Base-by-base conservation (phyloP, 2,888 invertebrate species). In the Drosophila neonasuta region DNA sequence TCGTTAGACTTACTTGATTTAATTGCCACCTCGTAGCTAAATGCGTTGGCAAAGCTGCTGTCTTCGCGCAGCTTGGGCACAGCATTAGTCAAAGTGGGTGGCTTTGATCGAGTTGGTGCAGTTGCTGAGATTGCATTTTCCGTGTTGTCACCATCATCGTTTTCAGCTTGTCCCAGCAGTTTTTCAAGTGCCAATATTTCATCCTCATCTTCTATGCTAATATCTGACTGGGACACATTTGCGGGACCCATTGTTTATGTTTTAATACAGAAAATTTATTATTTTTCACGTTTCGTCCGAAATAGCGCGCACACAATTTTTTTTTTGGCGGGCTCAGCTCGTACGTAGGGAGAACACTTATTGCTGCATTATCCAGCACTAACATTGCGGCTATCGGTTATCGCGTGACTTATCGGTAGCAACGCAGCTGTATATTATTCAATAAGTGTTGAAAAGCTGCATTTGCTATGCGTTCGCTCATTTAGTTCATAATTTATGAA, bases 151-250 rank as follows among this genome's bases (percentile, higher is more conserved):
- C 52, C 77, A 34, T 74, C 77, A 15, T 86, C 78, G 3, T 85
- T 85, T 36, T 85, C 87, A 3, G 77, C 85, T 34, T 74, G 79
- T 10, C 56, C 67, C 13, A 90, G 77, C 4, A 91, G 66, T 67
- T 88, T 80, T 59, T 88, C 90, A 15, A 90, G 67, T 2, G 80
- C 89, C 58, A 82, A 55, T 30, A 87, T 67, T 66, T 89, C 90
- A 2, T 77, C 84, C 44, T 89, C 90, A 24, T 88, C 88, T 3
- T 88, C 87, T 5, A 86, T 69, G 15, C 85, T 79, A 17, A 71
- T 50, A 5, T 85, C 78, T 3, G 57, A 4, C 24, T 77, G 60
- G 1, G 77, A 69, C 36, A 44, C 58, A 13, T 77, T 76, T 5
- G 64, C 46, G 0, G 88, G 79, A 49, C 69, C 60, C 83, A 84